Conservation (phyloP, 2,888 invertebrate genomes). For the Sympetrum striolatum region DNA sequence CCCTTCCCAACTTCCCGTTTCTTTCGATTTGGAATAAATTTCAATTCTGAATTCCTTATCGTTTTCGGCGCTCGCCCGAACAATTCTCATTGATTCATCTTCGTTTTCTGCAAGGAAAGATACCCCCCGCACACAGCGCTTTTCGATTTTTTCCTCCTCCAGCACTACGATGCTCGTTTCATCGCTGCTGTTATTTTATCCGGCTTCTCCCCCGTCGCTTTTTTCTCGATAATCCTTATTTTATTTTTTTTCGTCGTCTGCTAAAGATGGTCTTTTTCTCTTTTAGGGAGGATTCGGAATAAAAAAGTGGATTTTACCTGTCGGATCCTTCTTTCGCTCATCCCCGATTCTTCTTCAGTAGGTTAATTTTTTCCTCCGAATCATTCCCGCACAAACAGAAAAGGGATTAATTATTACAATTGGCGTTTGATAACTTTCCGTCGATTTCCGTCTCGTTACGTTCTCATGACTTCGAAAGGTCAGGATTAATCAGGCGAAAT, state of each 20-base stretch:
- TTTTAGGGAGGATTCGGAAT: neutral
- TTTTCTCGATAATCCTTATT: constrained; percentile 1
- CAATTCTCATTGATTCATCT: neutral
- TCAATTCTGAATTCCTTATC: constrained; percentile 3
- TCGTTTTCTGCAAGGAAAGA: neutral
- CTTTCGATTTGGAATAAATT: neutral
- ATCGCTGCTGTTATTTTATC: neutral
- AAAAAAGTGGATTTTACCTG: neutral
- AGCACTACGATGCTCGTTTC: neutral
- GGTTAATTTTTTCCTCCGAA: neutral
- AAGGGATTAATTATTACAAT: neutral
- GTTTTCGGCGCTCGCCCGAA: neutral
- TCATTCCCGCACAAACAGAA: neutral
- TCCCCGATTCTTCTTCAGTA: neutral
- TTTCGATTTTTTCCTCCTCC: neutral
- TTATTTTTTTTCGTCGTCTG: neutral
- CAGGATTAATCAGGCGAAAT: no score
- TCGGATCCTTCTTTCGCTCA: neutral
- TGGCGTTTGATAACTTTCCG: neutral
- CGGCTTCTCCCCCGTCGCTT: neutral
- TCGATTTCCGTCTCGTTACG: no score
- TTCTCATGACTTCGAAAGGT: no score
- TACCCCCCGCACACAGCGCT: neutral
- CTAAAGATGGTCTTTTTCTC: neutral
- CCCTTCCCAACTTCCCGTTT: no score